Evolutionary conservation across 2,113 vertebrate species (phyloP), one percentile per base, ranked within the genome.

Genomic region (Microcebus lehilahytsara): DNA sequence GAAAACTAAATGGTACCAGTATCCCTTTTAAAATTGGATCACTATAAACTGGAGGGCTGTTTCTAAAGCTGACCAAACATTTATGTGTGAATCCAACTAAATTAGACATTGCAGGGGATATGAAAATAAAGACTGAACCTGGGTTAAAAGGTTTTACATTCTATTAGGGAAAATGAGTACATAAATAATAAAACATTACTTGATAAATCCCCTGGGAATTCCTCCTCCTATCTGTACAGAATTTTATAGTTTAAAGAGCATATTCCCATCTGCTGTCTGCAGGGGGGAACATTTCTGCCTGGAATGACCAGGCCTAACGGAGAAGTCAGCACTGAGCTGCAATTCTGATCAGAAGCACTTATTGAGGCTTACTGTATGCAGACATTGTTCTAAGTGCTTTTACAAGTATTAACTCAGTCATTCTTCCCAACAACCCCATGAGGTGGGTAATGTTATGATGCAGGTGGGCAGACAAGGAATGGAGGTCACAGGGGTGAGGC

Each of bases 281-380:
- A 83, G 19, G 53, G 23, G 60, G 51, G 40, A 10, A 16, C 34
- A 13, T 0, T 0, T 16, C n/a, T 20, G 49, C 9, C 0, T 5
- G 30, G 49, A 30, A 40, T 1, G 46, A 11, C 11, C 42, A 20
- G 42, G 64, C 9, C 51, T 77, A n/a, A 20, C 0, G 5, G n/a
- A 53, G 23, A 40, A 37, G 75, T 10, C 27, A 19, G 16, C 58
- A 53, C 16, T 1, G 40, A 75, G 20, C 49, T 89, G 25, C 8
- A 58, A 20, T 78, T 85, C 67, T 72, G 20, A 51, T 20, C 34
- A 77, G 56, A 77, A 42, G 64, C 49, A 83, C 62, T 86, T 37
- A 60, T 2, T 1, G 6, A 92, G 32, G 22, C 23, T 75, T 46
- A 32, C 10, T 83, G 23, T 40, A 14, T 0, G 17, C 6, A 58